Evolutionary conservation across 2,797 vertebrate species (phyloP), one percentile per base, ranked within the genome.

Genomic region (Numenius phaeopus): DNA sequence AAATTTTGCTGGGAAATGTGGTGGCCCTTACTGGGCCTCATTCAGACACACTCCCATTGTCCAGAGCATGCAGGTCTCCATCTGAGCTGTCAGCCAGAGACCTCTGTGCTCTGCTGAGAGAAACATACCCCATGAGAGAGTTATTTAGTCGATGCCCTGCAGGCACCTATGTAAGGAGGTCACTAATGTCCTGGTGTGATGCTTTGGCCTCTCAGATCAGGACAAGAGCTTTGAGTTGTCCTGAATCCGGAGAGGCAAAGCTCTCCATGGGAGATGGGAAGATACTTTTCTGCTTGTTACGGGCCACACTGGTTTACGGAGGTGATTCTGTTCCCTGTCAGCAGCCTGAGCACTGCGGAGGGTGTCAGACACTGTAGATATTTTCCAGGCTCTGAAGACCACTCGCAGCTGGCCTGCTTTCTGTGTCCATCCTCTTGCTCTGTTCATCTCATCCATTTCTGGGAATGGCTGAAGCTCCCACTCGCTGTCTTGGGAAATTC

Each of bases 341-440:
- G 29, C 49, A 72, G 50, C 47, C 69, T 19, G 23, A 30, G 64
- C 44, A 11, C 57, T 65, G 37, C 0, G 4, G 22, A 26, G 11
- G 5, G 19, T 22, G 3, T 62, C 75, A 40, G 22, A 29, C 15
- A 22, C 64, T 50, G 29, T 7, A 37, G 26, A 5, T 23, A 24
- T 30, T 83, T 67, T 21, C 54, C 70, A 81, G 49, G 24, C 30
- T 90, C 44, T 47, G 34, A 54, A 82, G 34, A n/a, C 16, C 37
- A 37, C 23, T 30, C 0, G 0, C 24, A 14, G 27, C 11, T 30
- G 16, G 46, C 23, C 44, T 70, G 42, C 54, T 46, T 64, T 39
- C 29, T 50, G 44, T 29, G 49, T 72, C 49, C 4, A 2, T 29
- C 29, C 52, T 65, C 76, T 37, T 70, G 42, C 29, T n/a, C 49